These are phyloP conservation scores for Gymnoscelis rufifasciata DNA, from an alignment of 2,888 invertebrate species.

Conservation along the genomic window DNA sequence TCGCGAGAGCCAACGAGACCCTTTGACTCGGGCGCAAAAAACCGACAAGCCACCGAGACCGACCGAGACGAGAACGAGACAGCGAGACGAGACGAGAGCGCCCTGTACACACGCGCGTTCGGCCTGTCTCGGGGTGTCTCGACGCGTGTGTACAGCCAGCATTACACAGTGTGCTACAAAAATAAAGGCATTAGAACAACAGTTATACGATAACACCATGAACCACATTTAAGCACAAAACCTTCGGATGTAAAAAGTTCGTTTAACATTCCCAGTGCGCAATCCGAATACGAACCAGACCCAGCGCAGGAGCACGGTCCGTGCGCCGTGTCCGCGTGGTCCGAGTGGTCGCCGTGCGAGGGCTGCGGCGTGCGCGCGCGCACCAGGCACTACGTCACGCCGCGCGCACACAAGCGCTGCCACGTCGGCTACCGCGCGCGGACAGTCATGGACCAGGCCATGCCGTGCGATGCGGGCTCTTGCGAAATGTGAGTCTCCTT, in stretches of 20 bases:
- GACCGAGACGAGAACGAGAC: no score
- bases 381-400: slow-evolving; percentile 81
- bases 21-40: no score
- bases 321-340: slow-evolving; percentile 87
- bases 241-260: neutral
- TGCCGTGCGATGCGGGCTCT: slow-evolving; percentile 65
- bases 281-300: slow-evolving; percentile 70
- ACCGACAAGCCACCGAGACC: no score
- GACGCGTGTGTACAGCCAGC: no score
- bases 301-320: slow-evolving; percentile 58
- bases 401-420: slow-evolving; percentile 82
- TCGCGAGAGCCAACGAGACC: no score
- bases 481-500: slow-evolving; percentile 59
- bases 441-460: slow-evolving; percentile 63
- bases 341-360: slow-evolving; percentile 86
- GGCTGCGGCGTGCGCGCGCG: slow-evolving; percentile 86
- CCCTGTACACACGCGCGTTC: no score
- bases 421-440: slow-evolving; percentile 64
- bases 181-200: no score
- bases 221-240: no score
- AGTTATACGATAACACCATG: no score
- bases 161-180: no score
- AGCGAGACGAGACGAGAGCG: no score
- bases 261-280: slow-evolving; percentile 54
- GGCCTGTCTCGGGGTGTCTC: no score